These are phyloP conservation scores for Phalacrocorax brasilianus DNA, from an alignment of 2,113 vertebrate species.

Conservation along the genomic window DNA sequence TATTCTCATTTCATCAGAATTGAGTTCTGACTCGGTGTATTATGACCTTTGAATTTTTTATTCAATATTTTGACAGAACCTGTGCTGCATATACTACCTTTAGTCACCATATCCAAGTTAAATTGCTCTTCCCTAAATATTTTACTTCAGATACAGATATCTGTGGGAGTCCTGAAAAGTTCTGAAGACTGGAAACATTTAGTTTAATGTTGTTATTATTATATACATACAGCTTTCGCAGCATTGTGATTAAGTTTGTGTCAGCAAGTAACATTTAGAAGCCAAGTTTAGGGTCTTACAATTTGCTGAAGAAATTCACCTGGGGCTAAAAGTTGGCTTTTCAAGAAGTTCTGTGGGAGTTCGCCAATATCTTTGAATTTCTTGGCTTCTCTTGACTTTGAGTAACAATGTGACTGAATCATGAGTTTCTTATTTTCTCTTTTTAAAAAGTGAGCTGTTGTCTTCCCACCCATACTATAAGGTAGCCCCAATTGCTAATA, in stretches of 20 bases:
- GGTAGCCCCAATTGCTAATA: background rate
- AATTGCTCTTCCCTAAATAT: background rate
- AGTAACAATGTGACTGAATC: constrained; percentile 42
- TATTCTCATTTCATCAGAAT: background rate
- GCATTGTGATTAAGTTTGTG: constrained; percentile 21
- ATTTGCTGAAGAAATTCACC: constrained; percentile 2
- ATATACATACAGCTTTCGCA: background rate
- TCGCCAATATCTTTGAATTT: constrained; percentile 38
- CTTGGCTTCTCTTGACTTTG: constrained; percentile 34
- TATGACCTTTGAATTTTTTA: background rate
- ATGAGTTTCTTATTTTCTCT: constrained; percentile 46
- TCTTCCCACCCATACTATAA: constrained; percentile 38
- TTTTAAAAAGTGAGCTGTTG: background rate
- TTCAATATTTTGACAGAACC: background rate
- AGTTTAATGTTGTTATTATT: background rate
- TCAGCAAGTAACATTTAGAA: constrained; percentile 46
- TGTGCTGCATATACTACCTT: background rate
- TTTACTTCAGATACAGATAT: background rate
- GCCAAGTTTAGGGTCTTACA: constrained; percentile 12
- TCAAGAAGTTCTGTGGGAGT: constrained; percentile 34
- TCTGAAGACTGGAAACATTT: background rate
- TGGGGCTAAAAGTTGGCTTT: constrained; percentile 48
- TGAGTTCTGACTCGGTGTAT: background rate
- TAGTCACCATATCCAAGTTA: background rate
- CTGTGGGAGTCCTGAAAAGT: background rate